phyloP scores from a whole-genome alignment of 2,888 invertebrate genomes.

The Vesta saturnalis region DNA sequence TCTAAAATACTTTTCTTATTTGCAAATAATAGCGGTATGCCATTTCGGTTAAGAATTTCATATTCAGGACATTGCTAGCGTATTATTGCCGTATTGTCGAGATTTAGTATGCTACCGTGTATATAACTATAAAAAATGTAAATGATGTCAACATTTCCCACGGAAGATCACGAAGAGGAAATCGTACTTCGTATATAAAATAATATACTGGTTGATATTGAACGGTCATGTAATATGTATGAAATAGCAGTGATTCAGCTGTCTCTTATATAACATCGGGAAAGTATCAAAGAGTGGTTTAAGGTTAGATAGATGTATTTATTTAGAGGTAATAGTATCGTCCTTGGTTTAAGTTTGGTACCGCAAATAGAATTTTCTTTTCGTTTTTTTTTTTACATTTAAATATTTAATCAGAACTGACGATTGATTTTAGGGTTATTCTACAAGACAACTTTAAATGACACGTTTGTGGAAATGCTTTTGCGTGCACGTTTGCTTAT shows the following conservation, averaged over 20 bases:
- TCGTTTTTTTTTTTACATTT: neutral
- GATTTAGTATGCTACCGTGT: conserved; percentile 26
- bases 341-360: conserved; percentile 11
- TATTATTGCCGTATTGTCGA: conserved; percentile 19
- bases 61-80: conserved; percentile 13
- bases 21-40: neutral
- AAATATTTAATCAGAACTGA: neutral
- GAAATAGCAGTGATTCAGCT: conserved; percentile 42
- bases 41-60: conserved; percentile 19
- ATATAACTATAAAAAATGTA: conserved; percentile 33
- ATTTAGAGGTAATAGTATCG: conserved; percentile 26
- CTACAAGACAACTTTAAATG: neutral
- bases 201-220: conserved; percentile 44
- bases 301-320: conserved; percentile 36
- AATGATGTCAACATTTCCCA: conserved; percentile 34
- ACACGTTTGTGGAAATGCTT: conserved; percentile 22
- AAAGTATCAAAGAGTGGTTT: conserved; percentile 37
- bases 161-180: conserved; percentile 38
- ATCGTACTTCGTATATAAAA: conserved; percentile 40
- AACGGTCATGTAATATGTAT: conserved; percentile 46
- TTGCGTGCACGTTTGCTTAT: conserved; percentile 29
- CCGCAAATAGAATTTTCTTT: conserved; percentile 6
- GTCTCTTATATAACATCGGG: conserved; percentile 39
- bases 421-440: neutral
- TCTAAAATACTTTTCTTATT: neutral